phyloP scores from a whole-genome alignment of 2,888 invertebrate genomes.

The Plutella xylostella region DNA sequence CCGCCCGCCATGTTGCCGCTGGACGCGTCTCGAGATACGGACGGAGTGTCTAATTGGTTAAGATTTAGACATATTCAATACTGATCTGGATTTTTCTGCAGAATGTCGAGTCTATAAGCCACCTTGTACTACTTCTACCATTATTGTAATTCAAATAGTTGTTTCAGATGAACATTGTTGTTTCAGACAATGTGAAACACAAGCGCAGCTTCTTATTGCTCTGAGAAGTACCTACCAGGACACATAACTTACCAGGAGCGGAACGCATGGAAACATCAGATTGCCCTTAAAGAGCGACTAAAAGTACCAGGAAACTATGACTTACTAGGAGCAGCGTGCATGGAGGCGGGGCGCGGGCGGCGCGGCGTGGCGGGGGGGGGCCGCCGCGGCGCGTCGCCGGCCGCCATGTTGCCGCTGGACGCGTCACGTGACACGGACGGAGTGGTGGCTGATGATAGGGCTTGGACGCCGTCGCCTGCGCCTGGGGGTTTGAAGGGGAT shows the following conservation, averaged over 20 bases:
- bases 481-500: constrained; percentile 9
- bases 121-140: too few species aligned
- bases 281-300: too few species aligned
- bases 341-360: constrained; percentile 32
- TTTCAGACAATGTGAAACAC: too few species aligned
- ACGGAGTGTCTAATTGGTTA: constrained; percentile 35
- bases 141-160: too few species aligned
- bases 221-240: too few species aligned
- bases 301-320: background rate
- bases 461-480: constrained; percentile 24
- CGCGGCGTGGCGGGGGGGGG: constrained; percentile 29
- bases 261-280: too few species aligned
- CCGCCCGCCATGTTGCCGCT: constrained; percentile 30
- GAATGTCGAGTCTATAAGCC: too few species aligned
- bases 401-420: constrained; percentile 29
- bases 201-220: too few species aligned
- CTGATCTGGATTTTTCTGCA: too few species aligned
- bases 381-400: constrained; percentile 23
- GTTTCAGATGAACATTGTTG: too few species aligned
- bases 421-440: constrained; percentile 53
- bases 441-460: constrained; percentile 29
- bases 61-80: too few species aligned
- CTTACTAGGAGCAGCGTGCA: background rate
- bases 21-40: constrained; percentile 44
- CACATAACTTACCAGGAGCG: too few species aligned